Percentiles rank a stretch among this genome's conserved stretches.
Evolutionary conservation across 2,888 invertebrate genomes (phyloP).

Genomic region (Lasius fuliginosus): DNA sequence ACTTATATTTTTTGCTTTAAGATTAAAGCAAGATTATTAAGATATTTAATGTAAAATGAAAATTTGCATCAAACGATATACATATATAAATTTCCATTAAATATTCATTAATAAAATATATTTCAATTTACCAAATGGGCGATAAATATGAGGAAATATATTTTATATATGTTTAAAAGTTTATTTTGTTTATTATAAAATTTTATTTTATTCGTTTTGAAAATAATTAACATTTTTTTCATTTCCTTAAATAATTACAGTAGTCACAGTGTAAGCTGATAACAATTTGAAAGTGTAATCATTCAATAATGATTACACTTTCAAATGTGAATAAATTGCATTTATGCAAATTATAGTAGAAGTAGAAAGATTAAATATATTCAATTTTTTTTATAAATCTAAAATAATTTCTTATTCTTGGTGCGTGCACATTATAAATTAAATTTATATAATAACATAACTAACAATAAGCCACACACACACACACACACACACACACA

Average conservation of each 20-base stretch:
- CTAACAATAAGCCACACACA: neutral
- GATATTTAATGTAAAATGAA: neutral
- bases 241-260: neutral
- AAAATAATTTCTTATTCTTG: neutral
- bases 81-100: neutral
- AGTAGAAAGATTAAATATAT: neutral
- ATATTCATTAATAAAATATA: neutral
- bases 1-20: conserved; percentile 4
- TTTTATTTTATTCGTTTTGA: neutral
- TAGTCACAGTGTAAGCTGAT: neutral
- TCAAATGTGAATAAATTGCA: neutral
- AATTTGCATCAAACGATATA: neutral
- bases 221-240: conserved; percentile 16
- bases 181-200: neutral
- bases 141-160: neutral
- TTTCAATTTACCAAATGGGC: neutral
- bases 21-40: too few relatives aligned
- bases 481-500: neutral
- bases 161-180: neutral
- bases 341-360: conserved; percentile 2
- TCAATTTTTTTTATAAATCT: neutral
- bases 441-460: neutral
- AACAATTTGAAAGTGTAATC: conserved; percentile 2
- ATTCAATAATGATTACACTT: too few relatives aligned
- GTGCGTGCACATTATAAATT: neutral